A percentile compares a stretch with the other conserved stretches of the same genome.
Conservation (phyloP, 1,140 invertebrate genomes). For the Bombus difficillimus region DNA sequence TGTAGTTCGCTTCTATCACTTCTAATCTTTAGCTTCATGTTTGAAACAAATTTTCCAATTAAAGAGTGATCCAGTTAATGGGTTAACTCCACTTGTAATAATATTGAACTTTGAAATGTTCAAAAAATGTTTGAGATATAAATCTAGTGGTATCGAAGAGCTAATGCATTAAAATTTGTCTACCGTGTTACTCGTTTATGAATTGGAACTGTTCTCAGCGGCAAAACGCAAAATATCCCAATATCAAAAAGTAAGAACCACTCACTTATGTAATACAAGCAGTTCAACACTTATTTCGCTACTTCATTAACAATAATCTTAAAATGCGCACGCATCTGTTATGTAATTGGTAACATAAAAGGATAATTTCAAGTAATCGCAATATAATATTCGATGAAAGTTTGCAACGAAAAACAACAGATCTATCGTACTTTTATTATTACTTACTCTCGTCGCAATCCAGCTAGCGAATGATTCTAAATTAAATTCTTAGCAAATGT, state of each 20-base stretch:
- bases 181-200: not conserved
- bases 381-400: not conserved
- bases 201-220: not conserved
- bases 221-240: not conserved
- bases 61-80: not conserved
- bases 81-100: not conserved
- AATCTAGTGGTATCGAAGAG: not conserved
- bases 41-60: not conserved
- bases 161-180: not conserved
- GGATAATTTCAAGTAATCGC: not conserved
- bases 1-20: not conserved
- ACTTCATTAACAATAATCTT: not conserved
- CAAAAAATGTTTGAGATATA: not conserved
- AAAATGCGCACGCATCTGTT: not conserved
- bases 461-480: not conserved
- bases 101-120: not conserved
- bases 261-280: not conserved
- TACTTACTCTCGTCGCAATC: slow-evolving; percentile 5
- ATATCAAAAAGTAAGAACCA: not conserved
- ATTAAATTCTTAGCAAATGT: not conserved
- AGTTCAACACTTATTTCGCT: not conserved
- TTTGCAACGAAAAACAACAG: not conserved
- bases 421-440: not conserved
- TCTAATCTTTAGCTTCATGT: not conserved
- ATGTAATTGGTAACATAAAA: not conserved